Evolutionary conservation across 2,113 vertebrate species (phyloP).

Genomic region (Carassius carassius): DNA sequence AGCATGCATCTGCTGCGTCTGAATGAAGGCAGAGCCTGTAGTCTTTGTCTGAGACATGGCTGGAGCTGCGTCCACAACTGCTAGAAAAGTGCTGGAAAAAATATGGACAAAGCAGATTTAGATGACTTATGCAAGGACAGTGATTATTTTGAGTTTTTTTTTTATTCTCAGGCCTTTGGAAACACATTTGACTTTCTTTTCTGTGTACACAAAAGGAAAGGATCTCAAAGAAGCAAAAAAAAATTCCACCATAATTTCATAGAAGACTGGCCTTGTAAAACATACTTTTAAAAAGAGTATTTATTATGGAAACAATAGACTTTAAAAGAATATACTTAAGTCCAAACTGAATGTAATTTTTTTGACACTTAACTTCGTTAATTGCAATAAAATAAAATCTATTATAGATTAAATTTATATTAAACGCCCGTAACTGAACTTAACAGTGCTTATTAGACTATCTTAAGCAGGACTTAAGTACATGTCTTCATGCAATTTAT

Average conservation of each 20-base stretch:
- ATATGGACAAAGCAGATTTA: background rate
- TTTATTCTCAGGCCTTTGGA: background rate
- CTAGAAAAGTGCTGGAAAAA: conserved; percentile 58
- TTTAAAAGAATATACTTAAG: background rate
- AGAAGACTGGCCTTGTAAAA: background rate
- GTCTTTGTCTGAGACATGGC: conserved; percentile 75
- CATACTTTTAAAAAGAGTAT: background rate
- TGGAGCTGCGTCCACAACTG: conserved; percentile 63
- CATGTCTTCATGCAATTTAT: too few species aligned
- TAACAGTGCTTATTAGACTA: background rate
- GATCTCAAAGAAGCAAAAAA: background rate
- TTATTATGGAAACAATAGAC: background rate
- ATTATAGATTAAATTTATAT: background rate
- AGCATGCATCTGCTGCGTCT: conserved; percentile 91
- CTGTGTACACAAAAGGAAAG: background rate
- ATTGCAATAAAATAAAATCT: background rate
- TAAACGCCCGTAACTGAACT: background rate
- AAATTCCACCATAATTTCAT: background rate
- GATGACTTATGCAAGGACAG: background rate
- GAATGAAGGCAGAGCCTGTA: conserved; percentile 82
- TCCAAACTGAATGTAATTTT: background rate
- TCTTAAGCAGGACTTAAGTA: too few species aligned
- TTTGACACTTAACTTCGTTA: background rate
- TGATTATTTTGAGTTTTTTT: background rate
- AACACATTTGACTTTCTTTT: background rate